Percentiles rank a stretch among this genome's conserved stretches.
Evolutionary conservation across 1,140 invertebrate genomes (phyloP).

Genomic region (Acromyrmex heyeri): DNA sequence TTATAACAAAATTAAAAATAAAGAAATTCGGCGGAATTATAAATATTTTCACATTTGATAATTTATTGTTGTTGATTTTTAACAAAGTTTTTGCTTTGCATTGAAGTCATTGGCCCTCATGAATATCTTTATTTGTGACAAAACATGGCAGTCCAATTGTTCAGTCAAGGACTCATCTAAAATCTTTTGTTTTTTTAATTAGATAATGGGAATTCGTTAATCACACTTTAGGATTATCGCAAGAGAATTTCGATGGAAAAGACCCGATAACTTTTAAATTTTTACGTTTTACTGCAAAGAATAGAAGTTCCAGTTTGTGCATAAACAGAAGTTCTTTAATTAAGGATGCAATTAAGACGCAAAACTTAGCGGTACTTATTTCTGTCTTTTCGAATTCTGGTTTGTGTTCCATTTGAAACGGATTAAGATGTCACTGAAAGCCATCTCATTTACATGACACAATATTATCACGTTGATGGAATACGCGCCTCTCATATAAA

Average conservation of each 20-base stretch:
- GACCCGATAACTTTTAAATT: conserved; percentile 42
- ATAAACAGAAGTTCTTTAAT: conserved; percentile 47
- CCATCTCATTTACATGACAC: not conserved
- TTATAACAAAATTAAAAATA: not conserved
- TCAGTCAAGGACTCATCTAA: not conserved
- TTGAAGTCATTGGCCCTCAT: too few species aligned
- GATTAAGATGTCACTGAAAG: conserved; percentile 28
- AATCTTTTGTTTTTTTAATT: conserved; percentile 1
- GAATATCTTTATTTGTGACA: not conserved
- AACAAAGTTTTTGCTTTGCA: not conserved
- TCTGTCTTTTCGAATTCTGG: not conserved
- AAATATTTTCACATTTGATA: not conserved
- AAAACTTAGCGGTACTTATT: not conserved
- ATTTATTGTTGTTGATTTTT: not conserved
- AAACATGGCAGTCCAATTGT: not conserved
- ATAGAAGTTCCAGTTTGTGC: conserved; percentile 18
- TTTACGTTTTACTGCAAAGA: conserved; percentile 7
- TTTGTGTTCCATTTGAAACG: not conserved
- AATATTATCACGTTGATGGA: not conserved
- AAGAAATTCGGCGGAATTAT: not conserved
- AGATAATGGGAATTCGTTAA: conserved; percentile 23
- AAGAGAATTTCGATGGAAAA: conserved; percentile 1
- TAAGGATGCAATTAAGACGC: conserved; percentile 50
- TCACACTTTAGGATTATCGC: not conserved
- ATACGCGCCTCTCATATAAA: not conserved